Percentiles rank a stretch among this genome's conserved stretches.
Evolutionary conservation across 2,797 vertebrate genomes (phyloP).

Genomic region (Sebastes iracundus): DNA sequence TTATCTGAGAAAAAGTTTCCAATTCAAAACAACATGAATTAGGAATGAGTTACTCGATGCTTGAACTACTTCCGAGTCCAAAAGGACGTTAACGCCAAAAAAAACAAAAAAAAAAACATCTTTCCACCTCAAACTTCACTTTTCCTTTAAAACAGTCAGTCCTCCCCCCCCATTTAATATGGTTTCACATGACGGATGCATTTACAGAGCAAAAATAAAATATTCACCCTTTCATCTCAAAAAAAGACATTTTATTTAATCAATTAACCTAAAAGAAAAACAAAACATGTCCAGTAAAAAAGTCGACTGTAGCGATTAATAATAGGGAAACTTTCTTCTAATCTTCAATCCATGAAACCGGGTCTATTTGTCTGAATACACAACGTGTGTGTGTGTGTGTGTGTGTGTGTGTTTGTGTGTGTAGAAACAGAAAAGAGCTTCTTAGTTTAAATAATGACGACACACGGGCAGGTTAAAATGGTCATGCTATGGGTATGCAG

Average conservation of each 20-base stretch:
- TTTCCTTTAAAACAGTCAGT: slow-evolving; percentile 17
- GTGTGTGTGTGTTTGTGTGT: slow-evolving; percentile 51
- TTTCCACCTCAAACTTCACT: slow-evolving; percentile 25
- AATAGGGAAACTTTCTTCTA: slow-evolving; percentile 13
- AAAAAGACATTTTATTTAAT: slow-evolving; percentile 62
- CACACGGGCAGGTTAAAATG: slow-evolving; percentile 88
- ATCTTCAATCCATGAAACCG: slow-evolving; percentile 40
- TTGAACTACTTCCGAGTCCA: slow-evolving; percentile 67
- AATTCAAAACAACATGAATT: slow-evolving; percentile 68
- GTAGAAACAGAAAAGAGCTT: slow-evolving; percentile 56
- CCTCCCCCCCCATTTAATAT: slow-evolving; percentile 7
- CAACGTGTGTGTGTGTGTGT: slow-evolving; percentile 32
- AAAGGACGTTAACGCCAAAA: slow-evolving; percentile 31
- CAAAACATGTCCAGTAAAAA: slow-evolving; percentile 69
- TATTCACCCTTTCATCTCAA: slow-evolving; percentile 53
- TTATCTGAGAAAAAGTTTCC: slow-evolving; percentile 49
- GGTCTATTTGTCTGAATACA: slow-evolving; percentile 41
- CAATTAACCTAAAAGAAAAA: slow-evolving; percentile 62
- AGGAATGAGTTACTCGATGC: slow-evolving; percentile 48
- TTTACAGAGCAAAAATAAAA: slow-evolving; percentile 66
- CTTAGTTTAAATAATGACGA: slow-evolving; percentile 82
- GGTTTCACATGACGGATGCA: slow-evolving; percentile 57
- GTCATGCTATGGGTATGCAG: slow-evolving; percentile 86
- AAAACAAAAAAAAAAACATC: slow-evolving; percentile 16
- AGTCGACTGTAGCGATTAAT: slow-evolving; percentile 56